Evolutionary conservation across 2,113 vertebrate species (phyloP).

Genomic region (Aepyceros melampus): DNA sequence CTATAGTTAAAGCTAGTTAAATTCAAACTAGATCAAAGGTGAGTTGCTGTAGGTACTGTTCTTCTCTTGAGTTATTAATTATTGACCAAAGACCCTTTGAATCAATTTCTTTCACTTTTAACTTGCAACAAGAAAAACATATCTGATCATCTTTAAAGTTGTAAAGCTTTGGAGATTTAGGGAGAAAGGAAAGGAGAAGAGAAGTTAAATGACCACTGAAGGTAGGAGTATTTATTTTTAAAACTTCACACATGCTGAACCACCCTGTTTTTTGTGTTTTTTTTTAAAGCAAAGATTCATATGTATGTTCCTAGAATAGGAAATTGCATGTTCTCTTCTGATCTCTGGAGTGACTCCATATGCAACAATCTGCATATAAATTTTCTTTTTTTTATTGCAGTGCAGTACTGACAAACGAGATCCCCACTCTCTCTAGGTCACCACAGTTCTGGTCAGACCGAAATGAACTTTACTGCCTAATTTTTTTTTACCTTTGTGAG

Average conservation of each 20-base stretch:
- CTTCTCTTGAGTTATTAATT: slow-evolving; percentile 59
- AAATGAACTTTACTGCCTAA: background rate
- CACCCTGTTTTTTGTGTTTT: background rate
- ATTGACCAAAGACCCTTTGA: slow-evolving; percentile 60
- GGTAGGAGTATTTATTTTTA: slow-evolving; percentile 47
- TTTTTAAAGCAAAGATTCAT: slow-evolving; percentile 33
- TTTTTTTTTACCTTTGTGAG: background rate
- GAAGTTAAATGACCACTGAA: slow-evolving; percentile 39
- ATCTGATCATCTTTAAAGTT: background rate
- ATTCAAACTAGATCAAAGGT: slow-evolving; percentile 53
- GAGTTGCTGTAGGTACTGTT: background rate
- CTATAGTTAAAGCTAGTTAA: slow-evolving; percentile 42
- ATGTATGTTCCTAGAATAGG: slow-evolving; percentile 51
- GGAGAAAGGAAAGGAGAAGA: slow-evolving; percentile 9
- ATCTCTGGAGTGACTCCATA: slow-evolving; percentile 50
- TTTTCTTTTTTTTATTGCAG: slow-evolving; percentile 10
- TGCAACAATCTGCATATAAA: slow-evolving; percentile 13
- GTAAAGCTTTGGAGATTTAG: slow-evolving; percentile 31
- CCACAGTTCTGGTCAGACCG: background rate
- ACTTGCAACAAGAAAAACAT: slow-evolving; percentile 23
- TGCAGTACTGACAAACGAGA: background rate
- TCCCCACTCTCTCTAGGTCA: background rate
- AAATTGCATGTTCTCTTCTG: slow-evolving; percentile 50
- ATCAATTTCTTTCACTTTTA: slow-evolving; percentile 50
- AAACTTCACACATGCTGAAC: slow-evolving; percentile 35